phyloP scores from a whole-genome alignment of 2,113 vertebrate genomes.

The Nansenia antarctica region DNA sequence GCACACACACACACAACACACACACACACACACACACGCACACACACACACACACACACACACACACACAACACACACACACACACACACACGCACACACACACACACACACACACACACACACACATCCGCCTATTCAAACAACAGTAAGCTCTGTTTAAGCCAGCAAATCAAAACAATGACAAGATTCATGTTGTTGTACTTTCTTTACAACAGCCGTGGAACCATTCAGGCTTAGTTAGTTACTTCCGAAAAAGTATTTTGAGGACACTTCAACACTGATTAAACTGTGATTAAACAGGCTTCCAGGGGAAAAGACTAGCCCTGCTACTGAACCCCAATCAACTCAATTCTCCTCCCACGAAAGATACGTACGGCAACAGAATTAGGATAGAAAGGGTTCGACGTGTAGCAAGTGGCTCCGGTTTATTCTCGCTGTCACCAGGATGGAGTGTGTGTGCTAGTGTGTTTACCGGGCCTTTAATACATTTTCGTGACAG shows the following conservation, averaged over 20 bases:
- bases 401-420: slow-evolving; percentile 12
- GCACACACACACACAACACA: background rate
- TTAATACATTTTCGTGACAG: slow-evolving; percentile 38
- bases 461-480: slow-evolving; percentile 41
- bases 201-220: slow-evolving; percentile 17
- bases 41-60: background rate
- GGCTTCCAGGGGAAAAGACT: slow-evolving; percentile 24
- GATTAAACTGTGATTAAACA: slow-evolving; percentile 60
- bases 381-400: slow-evolving; percentile 52
- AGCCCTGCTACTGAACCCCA: slow-evolving; percentile 21
- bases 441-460: slow-evolving; percentile 42
- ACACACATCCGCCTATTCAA: background rate
- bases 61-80: background rate
- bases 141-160: slow-evolving; percentile 35
- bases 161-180: slow-evolving; percentile 29
- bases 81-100: background rate
- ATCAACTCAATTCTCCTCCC: slow-evolving; percentile 41
- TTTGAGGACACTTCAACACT: slow-evolving; percentile 40
- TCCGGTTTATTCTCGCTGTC: slow-evolving; percentile 38
- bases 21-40: background rate
- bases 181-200: slow-evolving; percentile 41
- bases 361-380: slow-evolving; percentile 41
- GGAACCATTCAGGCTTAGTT: slow-evolving; percentile 30
- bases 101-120: background rate
- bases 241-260: slow-evolving; percentile 16